Evolutionary conservation across 1,140 invertebrate species (phyloP), one percentile per base, ranked within the genome.

Genomic region (Bilobella aurantiaca): DNA sequence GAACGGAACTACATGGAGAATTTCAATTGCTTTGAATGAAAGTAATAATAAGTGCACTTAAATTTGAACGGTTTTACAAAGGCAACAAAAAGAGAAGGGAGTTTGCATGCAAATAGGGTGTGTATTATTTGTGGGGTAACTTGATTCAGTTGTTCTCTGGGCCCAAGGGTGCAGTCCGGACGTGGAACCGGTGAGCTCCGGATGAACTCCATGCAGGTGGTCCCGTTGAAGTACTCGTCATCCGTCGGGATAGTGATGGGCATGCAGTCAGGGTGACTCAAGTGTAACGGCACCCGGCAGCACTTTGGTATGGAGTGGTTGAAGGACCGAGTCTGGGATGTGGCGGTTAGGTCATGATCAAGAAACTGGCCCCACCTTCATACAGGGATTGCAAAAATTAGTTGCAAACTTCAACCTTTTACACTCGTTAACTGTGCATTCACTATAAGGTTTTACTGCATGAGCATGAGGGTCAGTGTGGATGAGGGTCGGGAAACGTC

Each of bases 271-370:
- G 89, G 89, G 77, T 92, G 89, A 68, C 72, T 74, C n/a, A n/a
- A n/a, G n/a, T n/a, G n/a, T 23, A 85, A 86, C 30, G 82, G 81
- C 60, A 83, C 82, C 2, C 83, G 80, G 74, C 89, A 91, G 74
- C 90, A 91, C 67, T 86, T 83, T 8, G 89, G 88, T 31, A 90
- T 82, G 0, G 87, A 87, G 2, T 86, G 86, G 71, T 91, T 91
- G 70, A 91, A 90, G 0, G 86, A 86, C 70, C 86, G 80, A 23
- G 70, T 79, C 67, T 81, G 80, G 2, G 77, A 77, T 58, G 80
- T 79, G 1, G 78, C 79, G 77, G 87, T 89, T 21, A 91, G 74
- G 75, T 91, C 89, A 73, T 91, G 89, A 75, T 90, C 89, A 29
- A 91, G 73, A 68, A 91, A 86, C 75, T 91, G 89, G 1, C 89